Percentiles rank a stretch among this genome's conserved stretches.
Conservation (phyloP, 2,888 invertebrate species). For the Gortyna flavago region DNA sequence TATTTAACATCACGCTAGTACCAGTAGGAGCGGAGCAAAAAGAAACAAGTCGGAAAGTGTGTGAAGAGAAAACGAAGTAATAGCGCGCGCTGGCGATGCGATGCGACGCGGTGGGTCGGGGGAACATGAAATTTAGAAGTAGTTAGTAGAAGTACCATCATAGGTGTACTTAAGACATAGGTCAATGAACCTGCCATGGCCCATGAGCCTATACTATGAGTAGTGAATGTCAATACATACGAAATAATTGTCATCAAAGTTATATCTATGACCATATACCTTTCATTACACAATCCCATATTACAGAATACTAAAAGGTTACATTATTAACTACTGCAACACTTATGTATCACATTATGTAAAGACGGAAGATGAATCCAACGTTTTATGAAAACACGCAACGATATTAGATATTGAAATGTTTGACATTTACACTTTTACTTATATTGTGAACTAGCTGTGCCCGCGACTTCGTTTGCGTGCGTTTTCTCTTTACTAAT, state of each 20-base stretch:
- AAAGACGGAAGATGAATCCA: conserved; percentile 39
- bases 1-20: too few species aligned
- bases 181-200: conserved; percentile 4
- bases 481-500: not conserved
- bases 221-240: not conserved
- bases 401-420: conserved; percentile 21
- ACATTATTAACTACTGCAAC: conserved; percentile 36
- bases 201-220: not conserved
- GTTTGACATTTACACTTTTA: conserved; percentile 46
- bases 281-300: conserved; percentile 21
- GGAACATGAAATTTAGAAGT: too few species aligned
- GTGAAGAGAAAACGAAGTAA: too few species aligned
- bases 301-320: conserved; percentile 38
- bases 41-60: too few species aligned
- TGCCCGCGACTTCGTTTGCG: not conserved
- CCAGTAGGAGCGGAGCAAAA: too few species aligned
- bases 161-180: not conserved
- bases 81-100: too few species aligned
- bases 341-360: conserved; percentile 46
- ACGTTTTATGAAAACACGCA: conserved; percentile 32
- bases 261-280: conserved; percentile 1
- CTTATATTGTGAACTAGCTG: not conserved
- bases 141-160: not conserved
- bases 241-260: not conserved
- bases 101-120: too few species aligned